A percentile compares a stretch with the other conserved stretches of the same genome.
phyloP scores from a whole-genome alignment of 2,888 invertebrate genomes.

The Pachymerium ferrugineum region DNA sequence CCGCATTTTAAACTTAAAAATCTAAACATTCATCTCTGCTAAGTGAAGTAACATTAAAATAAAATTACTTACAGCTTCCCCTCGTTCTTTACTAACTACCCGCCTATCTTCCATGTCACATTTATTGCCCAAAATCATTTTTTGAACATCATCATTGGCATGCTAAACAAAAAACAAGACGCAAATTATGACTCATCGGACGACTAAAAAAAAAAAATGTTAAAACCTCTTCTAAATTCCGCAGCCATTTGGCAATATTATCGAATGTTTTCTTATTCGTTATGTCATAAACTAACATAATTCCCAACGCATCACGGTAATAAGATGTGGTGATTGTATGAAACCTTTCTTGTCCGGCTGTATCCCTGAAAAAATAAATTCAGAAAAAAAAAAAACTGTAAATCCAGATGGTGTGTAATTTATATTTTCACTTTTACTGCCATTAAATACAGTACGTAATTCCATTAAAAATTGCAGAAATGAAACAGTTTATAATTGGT shows the following conservation, averaged over 20 bases:
- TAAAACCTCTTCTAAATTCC: constrained; percentile 90
- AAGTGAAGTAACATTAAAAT: too few species aligned
- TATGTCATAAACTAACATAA: constrained; percentile 90
- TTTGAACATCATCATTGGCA: constrained; percentile 96
- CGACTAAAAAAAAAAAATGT: background rate
- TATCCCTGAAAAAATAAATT: constrained; percentile 56
- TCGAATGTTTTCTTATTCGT: constrained; percentile 96
- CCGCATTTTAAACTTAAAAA: too few species aligned
- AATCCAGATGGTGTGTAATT: too few species aligned
- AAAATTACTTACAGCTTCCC: constrained; percentile 71
- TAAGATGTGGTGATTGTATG: constrained; percentile 98
- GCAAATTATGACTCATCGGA: too few species aligned
- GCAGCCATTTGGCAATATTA: constrained; percentile 96
- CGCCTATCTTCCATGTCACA: constrained; percentile 96
- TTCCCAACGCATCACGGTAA: constrained; percentile 97
- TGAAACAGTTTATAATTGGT: background rate
- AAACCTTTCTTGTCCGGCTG: constrained; percentile 95
- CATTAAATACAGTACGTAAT: too few species aligned
- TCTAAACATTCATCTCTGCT: too few species aligned
- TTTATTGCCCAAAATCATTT: constrained; percentile 97
- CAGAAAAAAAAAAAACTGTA: background rate
- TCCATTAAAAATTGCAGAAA: too few species aligned
- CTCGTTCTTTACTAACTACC: constrained; percentile 84
- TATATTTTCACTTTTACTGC: too few species aligned
- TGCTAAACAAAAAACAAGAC: constrained; percentile 59